Base-by-base conservation (phyloP, 2,888 invertebrate genomes). In the Apamea crenata region DNA sequence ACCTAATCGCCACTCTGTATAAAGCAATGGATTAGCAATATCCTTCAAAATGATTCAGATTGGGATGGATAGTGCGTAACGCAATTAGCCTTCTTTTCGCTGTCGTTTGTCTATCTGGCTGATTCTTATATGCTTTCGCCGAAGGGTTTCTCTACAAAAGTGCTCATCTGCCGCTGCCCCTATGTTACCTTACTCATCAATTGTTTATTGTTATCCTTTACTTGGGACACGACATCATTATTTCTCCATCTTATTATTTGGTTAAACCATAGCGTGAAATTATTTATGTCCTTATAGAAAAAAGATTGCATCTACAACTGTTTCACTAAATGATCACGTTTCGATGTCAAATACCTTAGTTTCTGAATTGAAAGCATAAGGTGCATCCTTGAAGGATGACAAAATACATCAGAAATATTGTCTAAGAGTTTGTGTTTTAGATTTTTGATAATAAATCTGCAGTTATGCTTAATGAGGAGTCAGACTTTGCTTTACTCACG, bases 301-400 rank as follows among this genome's bases (percentile, higher is more conserved):
- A 40, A 50, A 5, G 40, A 80, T 74, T 65, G 36, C 29, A 74
- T 80, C 63, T 74, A 59, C 69, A 50, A 29, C 40, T 25, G 61
- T 82, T 67, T 69, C 56, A 47, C 71, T 65, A 68, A 85, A 77
- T 77, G 76, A 75, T 80, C 83, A 86, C 80, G 83, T 70, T 83
- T 68, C n/a, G 16, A 70, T 61, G 72, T 66, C 36, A 72, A 72
- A 75, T 56, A 50, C 40, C 53, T 75, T 40, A 65, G 32, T 67
- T 80, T 47, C 63, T 76, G 73, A 50, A 76, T 74, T n/a, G 50
- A 66, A 85, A 70, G 40, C 53, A n/a, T 47, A 63, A 75, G 50
- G 65, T 67, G 77, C 25, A 80, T 77, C 77, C 77, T 87, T 85
- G 75, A 47, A 8, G 77, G 32, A 85, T 85, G 75, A 76, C 74